phyloP scores from a whole-genome alignment of 2,888 invertebrate genomes.

The Homarus gammarus region DNA sequence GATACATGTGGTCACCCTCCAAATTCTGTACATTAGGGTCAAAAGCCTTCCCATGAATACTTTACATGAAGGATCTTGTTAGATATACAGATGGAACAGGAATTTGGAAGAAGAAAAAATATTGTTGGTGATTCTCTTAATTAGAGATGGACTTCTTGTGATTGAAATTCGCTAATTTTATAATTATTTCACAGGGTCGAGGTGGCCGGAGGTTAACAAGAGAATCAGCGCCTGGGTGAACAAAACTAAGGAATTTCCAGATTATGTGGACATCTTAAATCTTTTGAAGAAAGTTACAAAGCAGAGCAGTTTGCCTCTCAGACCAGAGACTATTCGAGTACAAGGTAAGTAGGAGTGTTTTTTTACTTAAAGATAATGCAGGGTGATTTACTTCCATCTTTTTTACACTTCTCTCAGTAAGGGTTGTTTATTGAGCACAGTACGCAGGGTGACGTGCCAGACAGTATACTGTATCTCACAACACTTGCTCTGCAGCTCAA shows the following conservation, averaged over 20 bases:
- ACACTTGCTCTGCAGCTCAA: slow-evolving; percentile 52
- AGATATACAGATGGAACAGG: no score
- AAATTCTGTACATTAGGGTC: no score
- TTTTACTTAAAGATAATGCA: neutral
- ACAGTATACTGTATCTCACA: no score
- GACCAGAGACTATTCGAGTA: slow-evolving; percentile 75
- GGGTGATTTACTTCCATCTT: neutral
- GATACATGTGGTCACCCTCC: no score
- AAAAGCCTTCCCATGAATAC: no score
- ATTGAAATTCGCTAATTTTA: neutral
- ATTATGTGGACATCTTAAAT: slow-evolving; percentile 79
- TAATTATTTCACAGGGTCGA: slow-evolving; percentile 80
- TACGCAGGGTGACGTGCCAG: no score
- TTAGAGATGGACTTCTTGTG: neutral
- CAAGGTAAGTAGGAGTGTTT: slow-evolving; percentile 60
- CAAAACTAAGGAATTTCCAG: slow-evolving; percentile 80
- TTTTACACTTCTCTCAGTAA: neutral
- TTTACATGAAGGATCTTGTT: no score
- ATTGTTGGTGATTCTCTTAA: no score
- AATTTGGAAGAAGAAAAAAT: no score
- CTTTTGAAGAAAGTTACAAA: slow-evolving; percentile 79
- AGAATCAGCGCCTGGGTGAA: slow-evolving; percentile 80
- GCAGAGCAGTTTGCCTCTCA: slow-evolving; percentile 77
- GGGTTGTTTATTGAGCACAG: no score
- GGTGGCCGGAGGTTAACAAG: slow-evolving; percentile 81